Evolutionary conservation across 2,113 vertebrate species (phyloP), one percentile per base, ranked within the genome.

Genomic region (Macrotus californicus): DNA sequence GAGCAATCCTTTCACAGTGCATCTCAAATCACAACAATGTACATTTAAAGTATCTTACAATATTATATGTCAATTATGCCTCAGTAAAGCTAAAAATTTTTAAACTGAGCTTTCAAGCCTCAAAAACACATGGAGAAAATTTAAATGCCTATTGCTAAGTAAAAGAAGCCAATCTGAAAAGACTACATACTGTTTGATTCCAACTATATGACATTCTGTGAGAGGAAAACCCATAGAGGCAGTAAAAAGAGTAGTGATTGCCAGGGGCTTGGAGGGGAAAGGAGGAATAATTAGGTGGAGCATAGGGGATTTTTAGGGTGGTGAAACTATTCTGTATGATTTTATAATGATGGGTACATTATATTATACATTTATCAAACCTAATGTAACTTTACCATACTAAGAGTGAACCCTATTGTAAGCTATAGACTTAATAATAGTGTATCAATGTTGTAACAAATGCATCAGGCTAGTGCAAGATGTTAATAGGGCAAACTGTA

Each of bases 161-260:
- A 48, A 93, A 75, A 76, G 29, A 86, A 95, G 24, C 29, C 76
- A 81, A 76, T 79, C 83, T 89, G 72, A 94, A 91, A 95, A 75
- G 54, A 54, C 92, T 92, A 48, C 29, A 46, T n/a, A 85, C 29
- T 87, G 5, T 87, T 77, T 81, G 61, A 92, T 69, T 83, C 70
- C 21, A 91, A 89, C 77, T 89, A 66, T 66, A 72, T 95, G 75
- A 70, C 43, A 70, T 95, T 87, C 43, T 91, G 75, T 48, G 66
- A 95, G 89, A 97, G 34, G 43, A 16, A 94, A 96, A 96, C 93
- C 48, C 91, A 41, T 56, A 75, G 7, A 80, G 56, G 69, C 26
- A 66, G 77, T 92, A 43, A 59, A 94, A 96, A 82, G 14, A 88
- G 59, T 61, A 79, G 14, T 61, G 34, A 66, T 93, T 93, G 36